Conservation (phyloP, 2,888 invertebrate species). For the Pilophorus perplexus region DNA sequence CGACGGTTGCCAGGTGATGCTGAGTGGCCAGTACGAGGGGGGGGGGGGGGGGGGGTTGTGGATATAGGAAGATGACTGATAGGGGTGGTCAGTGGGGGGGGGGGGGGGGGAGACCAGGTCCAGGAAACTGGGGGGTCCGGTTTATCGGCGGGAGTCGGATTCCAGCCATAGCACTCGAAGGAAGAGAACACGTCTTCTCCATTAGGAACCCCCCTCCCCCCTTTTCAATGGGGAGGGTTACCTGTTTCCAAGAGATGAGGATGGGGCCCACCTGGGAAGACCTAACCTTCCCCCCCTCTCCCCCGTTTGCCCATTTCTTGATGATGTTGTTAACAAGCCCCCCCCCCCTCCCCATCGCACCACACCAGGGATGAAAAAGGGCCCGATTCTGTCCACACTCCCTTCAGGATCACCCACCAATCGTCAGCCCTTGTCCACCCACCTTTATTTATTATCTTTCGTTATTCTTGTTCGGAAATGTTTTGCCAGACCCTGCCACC, state of each 20-base stretch:
- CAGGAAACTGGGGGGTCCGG: slow-evolving; percentile 38
- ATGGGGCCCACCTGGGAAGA: slow-evolving; percentile 3
- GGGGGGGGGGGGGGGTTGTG: background rate
- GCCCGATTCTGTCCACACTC: background rate
- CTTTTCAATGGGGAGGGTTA: background rate
- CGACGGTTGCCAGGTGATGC: too few relatives aligned
- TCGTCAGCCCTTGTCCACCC: too few relatives aligned
- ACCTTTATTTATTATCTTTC: too few relatives aligned
- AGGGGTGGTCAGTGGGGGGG: background rate
- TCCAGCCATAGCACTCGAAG: slow-evolving; percentile 35
- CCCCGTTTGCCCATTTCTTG: background rate
- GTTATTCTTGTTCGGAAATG: too few relatives aligned
- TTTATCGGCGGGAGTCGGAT: slow-evolving; percentile 38
- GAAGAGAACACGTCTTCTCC: slow-evolving; percentile 38
- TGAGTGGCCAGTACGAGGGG: background rate
- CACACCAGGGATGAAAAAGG: background rate
- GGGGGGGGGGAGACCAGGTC: background rate
- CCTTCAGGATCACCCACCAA: background rate
- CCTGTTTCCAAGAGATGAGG: background rate
- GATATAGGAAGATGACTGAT: background rate
- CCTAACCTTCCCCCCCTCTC: background rate
- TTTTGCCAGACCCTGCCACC: too few relatives aligned
- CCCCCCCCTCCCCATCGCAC: background rate
- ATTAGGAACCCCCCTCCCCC: slow-evolving; percentile 12
- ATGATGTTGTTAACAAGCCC: slow-evolving; percentile 7